These are phyloP conservation scores for Cebidichthys violaceus DNA, from an alignment of 2,113 vertebrate genomes.

Conservation along the genomic window DNA sequence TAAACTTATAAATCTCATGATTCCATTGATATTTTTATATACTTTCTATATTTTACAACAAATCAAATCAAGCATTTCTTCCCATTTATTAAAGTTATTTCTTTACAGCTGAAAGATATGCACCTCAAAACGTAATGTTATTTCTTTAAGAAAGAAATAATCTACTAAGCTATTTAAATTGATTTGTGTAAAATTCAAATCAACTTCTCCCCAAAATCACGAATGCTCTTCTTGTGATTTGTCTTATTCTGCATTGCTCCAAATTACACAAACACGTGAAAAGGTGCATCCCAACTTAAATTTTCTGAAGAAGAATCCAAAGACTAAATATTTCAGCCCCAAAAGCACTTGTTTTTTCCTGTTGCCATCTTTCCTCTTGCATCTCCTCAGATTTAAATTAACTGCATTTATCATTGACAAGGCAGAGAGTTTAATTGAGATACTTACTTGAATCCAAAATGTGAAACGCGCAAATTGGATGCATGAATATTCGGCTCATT, in stretches of 20 bases:
- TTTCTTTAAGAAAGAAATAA: constrained; percentile 5
- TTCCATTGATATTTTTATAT: neutral
- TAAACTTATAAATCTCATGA: neutral
- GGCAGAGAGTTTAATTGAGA: constrained; percentile 8
- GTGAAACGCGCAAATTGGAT: constrained; percentile 20
- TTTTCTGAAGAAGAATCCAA: neutral
- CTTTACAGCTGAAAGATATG: neutral
- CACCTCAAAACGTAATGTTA: neutral
- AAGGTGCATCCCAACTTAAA: neutral
- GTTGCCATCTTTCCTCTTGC: neutral
- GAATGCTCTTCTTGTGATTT: neutral
- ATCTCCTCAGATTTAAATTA: neutral
- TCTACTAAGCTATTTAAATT: fast-evolving
- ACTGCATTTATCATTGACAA: neutral
- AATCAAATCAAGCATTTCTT: neutral
- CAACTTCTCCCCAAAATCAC: neutral
- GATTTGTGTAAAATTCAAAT: constrained; percentile 6
- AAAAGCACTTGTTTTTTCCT: neutral
- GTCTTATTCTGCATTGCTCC: neutral
- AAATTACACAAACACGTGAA: constrained; percentile 10
- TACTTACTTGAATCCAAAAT: constrained; percentile 58
- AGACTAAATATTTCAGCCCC: neutral
- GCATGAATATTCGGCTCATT: constrained; percentile 56
- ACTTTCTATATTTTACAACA: neutral
- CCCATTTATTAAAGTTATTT: neutral